These are phyloP conservation scores for Scaptodrosophila latifasciaeformis DNA, from an alignment of 2,888 invertebrate species.

Conservation along the genomic window DNA sequence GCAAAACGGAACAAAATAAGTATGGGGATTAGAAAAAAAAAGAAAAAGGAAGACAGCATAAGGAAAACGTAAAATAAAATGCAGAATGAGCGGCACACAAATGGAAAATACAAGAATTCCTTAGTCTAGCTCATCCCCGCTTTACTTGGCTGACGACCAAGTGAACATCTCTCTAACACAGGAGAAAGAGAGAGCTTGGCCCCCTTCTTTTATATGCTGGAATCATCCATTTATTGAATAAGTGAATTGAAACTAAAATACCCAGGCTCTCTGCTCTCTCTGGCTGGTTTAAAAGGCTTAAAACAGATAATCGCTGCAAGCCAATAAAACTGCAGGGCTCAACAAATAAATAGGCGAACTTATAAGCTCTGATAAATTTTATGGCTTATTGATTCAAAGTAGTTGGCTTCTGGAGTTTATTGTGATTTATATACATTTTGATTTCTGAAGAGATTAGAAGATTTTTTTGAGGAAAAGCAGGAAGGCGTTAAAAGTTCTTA, in stretches of 20 bases:
- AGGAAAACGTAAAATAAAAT: neutral
- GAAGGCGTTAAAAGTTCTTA: too few species aligned
- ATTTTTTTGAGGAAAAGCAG: too few species aligned
- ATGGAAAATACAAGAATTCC: neutral
- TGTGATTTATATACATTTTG: too few species aligned
- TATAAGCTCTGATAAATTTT: too few species aligned
- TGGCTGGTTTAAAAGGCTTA: too few species aligned
- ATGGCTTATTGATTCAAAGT: too few species aligned
- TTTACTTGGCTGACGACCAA: neutral
- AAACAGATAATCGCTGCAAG: too few species aligned
- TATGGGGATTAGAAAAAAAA: neutral
- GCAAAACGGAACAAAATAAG: slow-evolving; percentile 40
- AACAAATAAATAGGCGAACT: too few species aligned
- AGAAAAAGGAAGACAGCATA: neutral
- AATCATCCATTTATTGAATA: slow-evolving; percentile 1
- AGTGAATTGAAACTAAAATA: neutral
- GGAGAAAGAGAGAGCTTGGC: neutral
- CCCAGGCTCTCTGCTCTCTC: too few species aligned
- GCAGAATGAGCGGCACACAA: neutral
- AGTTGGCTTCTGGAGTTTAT: too few species aligned
- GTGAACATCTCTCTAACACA: neutral
- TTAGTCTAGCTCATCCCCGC: neutral
- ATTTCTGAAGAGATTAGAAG: too few species aligned
- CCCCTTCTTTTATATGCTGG: neutral
- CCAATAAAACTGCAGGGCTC: too few species aligned